Evolutionary conservation across 2,888 invertebrate species (phyloP).

Genomic region (Aspidiotus destructor): DNA sequence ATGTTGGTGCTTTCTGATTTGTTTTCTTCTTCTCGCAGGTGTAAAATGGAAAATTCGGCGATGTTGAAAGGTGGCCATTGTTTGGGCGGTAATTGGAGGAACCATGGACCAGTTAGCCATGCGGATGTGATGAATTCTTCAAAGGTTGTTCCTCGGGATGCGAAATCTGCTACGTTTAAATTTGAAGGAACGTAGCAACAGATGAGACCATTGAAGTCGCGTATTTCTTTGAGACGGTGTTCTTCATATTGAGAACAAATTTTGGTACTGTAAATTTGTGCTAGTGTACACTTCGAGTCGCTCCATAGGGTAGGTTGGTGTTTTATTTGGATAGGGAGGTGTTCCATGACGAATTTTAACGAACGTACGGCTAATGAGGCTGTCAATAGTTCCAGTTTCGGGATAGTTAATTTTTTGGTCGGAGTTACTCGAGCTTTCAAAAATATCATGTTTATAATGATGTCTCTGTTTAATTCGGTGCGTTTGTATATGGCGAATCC

Average conservation of each 20-base stretch:
- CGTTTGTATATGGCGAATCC: neutral
- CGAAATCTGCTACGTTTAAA: conserved; percentile 1
- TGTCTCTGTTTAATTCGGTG: neutral
- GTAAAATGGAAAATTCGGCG: neutral
- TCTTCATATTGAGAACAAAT: neutral
- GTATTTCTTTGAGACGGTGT: neutral
- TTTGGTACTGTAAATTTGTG: neutral
- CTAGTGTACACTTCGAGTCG: neutral
- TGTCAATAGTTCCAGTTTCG: neutral
- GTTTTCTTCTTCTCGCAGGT: neutral
- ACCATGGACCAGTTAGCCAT: conserved; percentile 3
- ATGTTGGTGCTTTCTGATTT: neutral
- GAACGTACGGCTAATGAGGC: neutral
- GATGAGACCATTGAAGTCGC: neutral
- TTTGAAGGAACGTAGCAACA: conserved; percentile 9
- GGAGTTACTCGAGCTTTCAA: neutral
- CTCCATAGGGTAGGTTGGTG: neutral
- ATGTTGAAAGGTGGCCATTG: conserved; percentile 5
- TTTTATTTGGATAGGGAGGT: neutral
- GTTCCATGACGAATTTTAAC: neutral
- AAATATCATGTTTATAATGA: neutral
- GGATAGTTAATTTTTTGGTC: neutral
- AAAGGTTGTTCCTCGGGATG: conserved; percentile 1
- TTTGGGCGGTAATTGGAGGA: conserved; percentile 3
- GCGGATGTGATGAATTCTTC: neutral